These are phyloP conservation scores for Turritopsis dohrnii DNA, from an alignment of 30 jellyfish, hydroid and myxozoan species.

Conservation along the genomic window DNA sequence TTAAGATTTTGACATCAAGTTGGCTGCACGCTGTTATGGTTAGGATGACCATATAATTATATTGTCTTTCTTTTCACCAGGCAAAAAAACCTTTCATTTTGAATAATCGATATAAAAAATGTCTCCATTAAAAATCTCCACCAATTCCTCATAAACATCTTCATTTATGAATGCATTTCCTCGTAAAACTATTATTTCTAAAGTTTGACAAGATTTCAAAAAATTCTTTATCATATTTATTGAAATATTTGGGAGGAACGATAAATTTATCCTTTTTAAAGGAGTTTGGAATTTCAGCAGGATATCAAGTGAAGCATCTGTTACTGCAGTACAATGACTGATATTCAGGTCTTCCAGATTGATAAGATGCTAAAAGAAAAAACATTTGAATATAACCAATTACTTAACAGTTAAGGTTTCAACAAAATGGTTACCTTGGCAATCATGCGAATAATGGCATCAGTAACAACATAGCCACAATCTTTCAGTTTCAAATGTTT, in stretches of 20 bases:
- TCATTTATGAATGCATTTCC: constrained; percentile 21
- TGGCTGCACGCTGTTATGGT: no score
- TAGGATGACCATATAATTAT: not conserved
- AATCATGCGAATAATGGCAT: constrained; percentile 26
- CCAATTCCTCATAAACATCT: constrained; percentile 20
- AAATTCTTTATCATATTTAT: constrained; percentile 7
- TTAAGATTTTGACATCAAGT: no score
- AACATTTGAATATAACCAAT: no score
- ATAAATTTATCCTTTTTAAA: constrained; percentile 8
- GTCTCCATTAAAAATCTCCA: not conserved
- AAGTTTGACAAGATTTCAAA: constrained; percentile 12
- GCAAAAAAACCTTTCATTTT: not conserved
- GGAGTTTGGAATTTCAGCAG: constrained; percentile 4
- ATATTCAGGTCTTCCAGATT: constrained; percentile 19
- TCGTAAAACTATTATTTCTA: constrained; percentile 15
- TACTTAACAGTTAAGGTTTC: no score
- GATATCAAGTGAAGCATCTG: constrained; percentile 21
- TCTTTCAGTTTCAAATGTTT: constrained; percentile 31
- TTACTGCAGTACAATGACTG: constrained; percentile 27
- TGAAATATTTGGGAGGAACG: constrained; percentile 36
- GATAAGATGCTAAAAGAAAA: constrained; percentile 26
- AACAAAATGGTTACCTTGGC: constrained; percentile 29
- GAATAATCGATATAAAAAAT: not conserved
- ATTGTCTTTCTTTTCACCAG: not conserved
- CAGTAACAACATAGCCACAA: constrained; percentile 50